These are phyloP conservation scores for Phylloscopus trochilus DNA, from an alignment of 2,113 vertebrate genomes.

Conservation along the genomic window DNA sequence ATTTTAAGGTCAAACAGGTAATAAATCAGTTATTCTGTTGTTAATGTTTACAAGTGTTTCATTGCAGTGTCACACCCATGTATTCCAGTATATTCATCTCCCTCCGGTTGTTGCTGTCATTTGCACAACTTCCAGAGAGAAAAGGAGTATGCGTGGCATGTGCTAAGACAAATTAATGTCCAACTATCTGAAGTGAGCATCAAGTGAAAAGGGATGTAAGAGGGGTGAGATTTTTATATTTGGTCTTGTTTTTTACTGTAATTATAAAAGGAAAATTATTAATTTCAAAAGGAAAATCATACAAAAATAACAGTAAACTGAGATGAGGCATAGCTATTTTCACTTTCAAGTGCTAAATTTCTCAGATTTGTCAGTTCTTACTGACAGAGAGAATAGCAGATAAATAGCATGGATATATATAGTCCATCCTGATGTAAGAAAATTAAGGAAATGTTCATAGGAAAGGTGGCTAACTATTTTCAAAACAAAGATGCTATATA, in stretches of 20 bases:
- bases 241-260: background rate
- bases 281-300: background rate
- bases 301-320: background rate
- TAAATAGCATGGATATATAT: background rate
- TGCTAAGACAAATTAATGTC: background rate
- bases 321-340: background rate
- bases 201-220: background rate
- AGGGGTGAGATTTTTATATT: background rate
- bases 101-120: background rate
- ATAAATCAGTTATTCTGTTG: background rate
- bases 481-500: background rate
- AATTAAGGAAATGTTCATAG: background rate
- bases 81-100: background rate
- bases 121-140: background rate
- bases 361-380: background rate
- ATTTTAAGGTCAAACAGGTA: background rate
- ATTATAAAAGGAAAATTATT: background rate
- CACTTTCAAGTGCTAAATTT: background rate
- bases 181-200: background rate
- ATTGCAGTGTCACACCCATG: rapidly evolving
- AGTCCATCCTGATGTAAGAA: background rate
- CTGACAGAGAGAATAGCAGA: background rate
- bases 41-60: background rate
- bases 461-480: background rate
- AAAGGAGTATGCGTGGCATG: rapidly evolving